Conservation (phyloP, 2,888 invertebrate species). For the Drosophila mayaguana region DNA sequence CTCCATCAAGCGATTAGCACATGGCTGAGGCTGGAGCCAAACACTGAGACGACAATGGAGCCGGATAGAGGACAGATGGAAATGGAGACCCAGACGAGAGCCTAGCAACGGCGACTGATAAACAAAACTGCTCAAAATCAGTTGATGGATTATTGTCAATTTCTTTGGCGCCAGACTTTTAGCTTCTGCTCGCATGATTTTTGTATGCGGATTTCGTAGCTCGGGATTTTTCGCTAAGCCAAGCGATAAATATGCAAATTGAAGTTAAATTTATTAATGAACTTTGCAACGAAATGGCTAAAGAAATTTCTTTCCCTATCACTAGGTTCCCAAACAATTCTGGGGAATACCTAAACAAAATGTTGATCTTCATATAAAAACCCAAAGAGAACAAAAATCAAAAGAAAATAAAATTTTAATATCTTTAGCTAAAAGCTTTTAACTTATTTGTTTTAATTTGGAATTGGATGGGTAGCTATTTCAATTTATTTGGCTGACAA, state of each 20-base stretch:
- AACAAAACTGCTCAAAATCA: constrained; percentile 50
- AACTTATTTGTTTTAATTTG: not conserved
- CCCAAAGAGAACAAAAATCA: not conserved
- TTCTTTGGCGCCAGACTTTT: constrained; percentile 76
- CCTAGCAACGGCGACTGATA: constrained; percentile 33
- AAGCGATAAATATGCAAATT: constrained; percentile 74
- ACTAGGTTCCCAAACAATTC: constrained; percentile 28
- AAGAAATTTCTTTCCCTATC: constrained; percentile 63
- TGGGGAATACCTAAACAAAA: constrained; percentile 62
- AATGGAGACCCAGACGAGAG: not conserved
- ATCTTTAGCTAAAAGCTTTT: not conserved
- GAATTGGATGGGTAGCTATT: not conserved
- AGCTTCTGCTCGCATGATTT: constrained; percentile 41
- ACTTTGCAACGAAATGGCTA: constrained; percentile 35
- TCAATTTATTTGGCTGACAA: not conserved
- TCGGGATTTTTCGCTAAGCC: constrained; percentile 47
- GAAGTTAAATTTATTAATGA: constrained; percentile 57
- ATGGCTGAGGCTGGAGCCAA: constrained; percentile 47
- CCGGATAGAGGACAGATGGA: not conserved
- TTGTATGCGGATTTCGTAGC: constrained; percentile 62
- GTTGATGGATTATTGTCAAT: constrained; percentile 76
- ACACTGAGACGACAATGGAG: constrained; percentile 1
- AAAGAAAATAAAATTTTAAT: not conserved
- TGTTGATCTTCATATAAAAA: constrained; percentile 6
- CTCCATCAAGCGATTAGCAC: constrained; percentile 63